Evolutionary conservation across 2,888 invertebrate genomes (phyloP).

Genomic region (Troides helena): DNA sequence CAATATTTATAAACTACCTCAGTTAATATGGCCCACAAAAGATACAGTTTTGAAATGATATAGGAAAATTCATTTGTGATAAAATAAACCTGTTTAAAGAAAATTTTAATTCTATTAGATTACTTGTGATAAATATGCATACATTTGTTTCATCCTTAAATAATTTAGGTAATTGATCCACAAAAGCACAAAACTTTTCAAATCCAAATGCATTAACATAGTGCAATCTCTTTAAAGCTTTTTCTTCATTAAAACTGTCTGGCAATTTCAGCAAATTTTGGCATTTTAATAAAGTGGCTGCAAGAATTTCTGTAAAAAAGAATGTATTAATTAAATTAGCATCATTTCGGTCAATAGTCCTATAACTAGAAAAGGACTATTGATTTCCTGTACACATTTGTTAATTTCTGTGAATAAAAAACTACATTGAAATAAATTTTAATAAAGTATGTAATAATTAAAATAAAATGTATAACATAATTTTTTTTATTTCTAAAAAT

Average conservation of each 20-base stretch:
- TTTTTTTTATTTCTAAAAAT: too few species aligned
- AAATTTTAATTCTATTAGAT: too few species aligned
- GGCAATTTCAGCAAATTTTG: constrained; percentile 46
- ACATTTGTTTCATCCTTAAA: constrained; percentile 55
- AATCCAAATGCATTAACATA: constrained; percentile 69
- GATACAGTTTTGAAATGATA: too few species aligned
- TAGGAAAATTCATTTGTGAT: too few species aligned
- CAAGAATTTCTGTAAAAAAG: constrained; percentile 60
- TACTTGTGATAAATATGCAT: constrained; percentile 18
- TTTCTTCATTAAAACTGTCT: constrained; percentile 46
- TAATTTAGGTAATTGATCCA: constrained; percentile 54
- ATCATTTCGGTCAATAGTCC: neutral
- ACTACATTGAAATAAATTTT: neutral
- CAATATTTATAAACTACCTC: too few species aligned
- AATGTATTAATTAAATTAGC: neutral
- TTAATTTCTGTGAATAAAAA: too few species aligned
- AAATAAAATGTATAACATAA: too few species aligned
- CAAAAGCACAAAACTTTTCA: constrained; percentile 61
- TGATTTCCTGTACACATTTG: too few species aligned
- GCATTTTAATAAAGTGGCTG: constrained; percentile 56
- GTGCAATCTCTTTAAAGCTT: constrained; percentile 56
- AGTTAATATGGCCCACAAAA: too few species aligned
- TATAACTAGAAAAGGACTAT: neutral
- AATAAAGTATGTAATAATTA: too few species aligned
- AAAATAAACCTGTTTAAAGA: too few species aligned